Conservation (phyloP, 2,888 invertebrate species). For the Cataglyphis cursor region DNA sequence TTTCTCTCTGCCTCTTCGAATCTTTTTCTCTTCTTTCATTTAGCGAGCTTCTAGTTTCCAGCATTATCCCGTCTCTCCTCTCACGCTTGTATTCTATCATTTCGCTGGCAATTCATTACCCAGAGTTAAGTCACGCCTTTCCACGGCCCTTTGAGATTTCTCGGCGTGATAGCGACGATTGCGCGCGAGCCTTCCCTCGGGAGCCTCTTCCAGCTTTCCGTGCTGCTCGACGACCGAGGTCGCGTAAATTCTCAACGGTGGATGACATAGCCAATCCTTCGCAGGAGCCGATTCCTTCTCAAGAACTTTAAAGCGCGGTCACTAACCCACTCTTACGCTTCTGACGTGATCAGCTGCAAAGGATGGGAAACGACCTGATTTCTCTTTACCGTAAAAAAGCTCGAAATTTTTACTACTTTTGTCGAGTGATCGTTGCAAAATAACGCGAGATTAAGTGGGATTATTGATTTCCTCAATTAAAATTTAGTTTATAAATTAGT, state of each 20-base stretch:
- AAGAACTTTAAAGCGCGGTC: constrained; percentile 4
- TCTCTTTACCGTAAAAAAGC: not conserved
- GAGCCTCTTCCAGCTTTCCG: constrained; percentile 61
- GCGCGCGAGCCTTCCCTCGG: constrained; percentile 11
- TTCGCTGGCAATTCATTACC: constrained; percentile 79
- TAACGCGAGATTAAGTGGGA: not conserved
- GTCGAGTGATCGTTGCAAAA: not conserved
- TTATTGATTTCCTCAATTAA: not conserved
- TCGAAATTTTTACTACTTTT: not conserved
- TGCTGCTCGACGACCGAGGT: constrained; percentile 51
- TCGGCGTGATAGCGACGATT: constrained; percentile 55
- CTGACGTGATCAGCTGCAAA: constrained; percentile 13
- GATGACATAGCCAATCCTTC: constrained; percentile 4
- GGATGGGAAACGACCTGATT: constrained; percentile 16
- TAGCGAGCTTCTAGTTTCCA: not conserved
- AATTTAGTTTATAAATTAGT: not conserved
- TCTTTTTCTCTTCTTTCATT: constrained; percentile 38
- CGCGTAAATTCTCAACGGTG: constrained; percentile 31
- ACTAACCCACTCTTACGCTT: not conserved
- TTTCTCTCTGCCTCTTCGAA: constrained; percentile 4
- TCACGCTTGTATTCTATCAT: constrained; percentile 70
- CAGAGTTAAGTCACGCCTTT: constrained; percentile 77
- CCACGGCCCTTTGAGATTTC: constrained; percentile 67
- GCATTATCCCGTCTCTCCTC: not conserved
- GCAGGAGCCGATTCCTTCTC: not conserved